phyloP scores from a whole-genome alignment of 2,113 vertebrate species.

The Serilophus lunatus region DNA sequence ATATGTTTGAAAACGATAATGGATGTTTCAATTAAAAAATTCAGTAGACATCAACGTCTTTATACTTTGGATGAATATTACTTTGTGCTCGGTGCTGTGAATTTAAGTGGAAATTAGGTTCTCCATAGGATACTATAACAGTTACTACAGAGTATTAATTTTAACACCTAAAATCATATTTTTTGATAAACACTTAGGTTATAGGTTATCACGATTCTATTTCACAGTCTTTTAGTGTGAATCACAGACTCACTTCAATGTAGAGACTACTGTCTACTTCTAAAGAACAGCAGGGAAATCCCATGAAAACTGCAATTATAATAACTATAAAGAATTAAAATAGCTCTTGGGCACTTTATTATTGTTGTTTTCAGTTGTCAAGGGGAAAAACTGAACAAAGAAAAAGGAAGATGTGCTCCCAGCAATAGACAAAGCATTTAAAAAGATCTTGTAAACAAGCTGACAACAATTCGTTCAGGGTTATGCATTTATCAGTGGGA shows the following conservation, averaged over 20 bases:
- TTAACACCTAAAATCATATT: background rate
- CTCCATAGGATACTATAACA: background rate
- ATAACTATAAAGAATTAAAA: background rate
- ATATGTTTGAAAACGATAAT: background rate
- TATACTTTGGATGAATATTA: background rate
- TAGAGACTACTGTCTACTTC: background rate
- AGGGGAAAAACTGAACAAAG: background rate
- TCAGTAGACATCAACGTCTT: background rate
- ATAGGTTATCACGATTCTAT: background rate
- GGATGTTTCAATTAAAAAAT: background rate
- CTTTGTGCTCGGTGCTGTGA: background rate
- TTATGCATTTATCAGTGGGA: background rate
- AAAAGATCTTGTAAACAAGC: background rate
- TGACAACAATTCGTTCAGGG: background rate
- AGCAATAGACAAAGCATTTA: background rate
- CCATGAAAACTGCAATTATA: conserved; percentile 24
- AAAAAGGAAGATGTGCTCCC: background rate
- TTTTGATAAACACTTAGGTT: background rate
- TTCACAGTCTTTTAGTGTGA: background rate
- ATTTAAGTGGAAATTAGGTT: conserved; percentile 25
- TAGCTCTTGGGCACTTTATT: background rate
- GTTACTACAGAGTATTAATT: background rate
- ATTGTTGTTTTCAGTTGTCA: background rate
- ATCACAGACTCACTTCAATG: background rate
- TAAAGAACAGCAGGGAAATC: conserved; percentile 42